Evolutionary conservation across 35 echinoderm and acorn worm genomes (phyloP), one percentile per base, ranked within the genome.

Genomic region (Acanthaster planci): DNA sequence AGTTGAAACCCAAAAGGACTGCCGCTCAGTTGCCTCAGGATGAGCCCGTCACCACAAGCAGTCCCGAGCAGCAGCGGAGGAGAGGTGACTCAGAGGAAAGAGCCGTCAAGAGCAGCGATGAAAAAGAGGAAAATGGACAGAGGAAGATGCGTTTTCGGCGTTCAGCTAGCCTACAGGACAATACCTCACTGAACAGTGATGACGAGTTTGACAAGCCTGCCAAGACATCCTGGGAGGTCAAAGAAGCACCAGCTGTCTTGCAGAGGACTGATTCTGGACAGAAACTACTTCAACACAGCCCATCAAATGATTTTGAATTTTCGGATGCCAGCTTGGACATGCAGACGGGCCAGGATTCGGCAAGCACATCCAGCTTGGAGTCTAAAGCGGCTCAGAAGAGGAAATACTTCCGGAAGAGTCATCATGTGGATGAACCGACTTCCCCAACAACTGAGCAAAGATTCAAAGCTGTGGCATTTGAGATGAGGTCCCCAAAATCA

Each of bases 341-440:
- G 29, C 77, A 79, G 10, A 57, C 86, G 42, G 76, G 77, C 52
- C 21, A 19, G 14, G 80, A 67, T 0, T 76, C 40, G 8, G 77
- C 79, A 51, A 81, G 80, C 12, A 84, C 52, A 42, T 89, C 80
- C 1, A 81, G 87, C 19, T 76, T 60, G 15, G 92, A 94, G 56
- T 90, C 80, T 50, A 94, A 90, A 84, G 80, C 85, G 7, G 84
- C 84, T 8, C 93, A 95, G 32, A 95, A 95, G 79, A 82, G 93
- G 50, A 95, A 95, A 77, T 81, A 91, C 76, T 77, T 77, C 40
- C 47, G 79, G 21, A 91, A 91, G 68, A 57, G 59, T 29, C 80
- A 87, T 2, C 55, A 50, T 29, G 40, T 85, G 29, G 93, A 87
- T 40, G 89, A 91, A 19, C 79, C 72, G 5, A 77, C 79, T 6